phyloP scores from a whole-genome alignment of 2,113 vertebrate genomes.

The Colaptes auratus region DNA sequence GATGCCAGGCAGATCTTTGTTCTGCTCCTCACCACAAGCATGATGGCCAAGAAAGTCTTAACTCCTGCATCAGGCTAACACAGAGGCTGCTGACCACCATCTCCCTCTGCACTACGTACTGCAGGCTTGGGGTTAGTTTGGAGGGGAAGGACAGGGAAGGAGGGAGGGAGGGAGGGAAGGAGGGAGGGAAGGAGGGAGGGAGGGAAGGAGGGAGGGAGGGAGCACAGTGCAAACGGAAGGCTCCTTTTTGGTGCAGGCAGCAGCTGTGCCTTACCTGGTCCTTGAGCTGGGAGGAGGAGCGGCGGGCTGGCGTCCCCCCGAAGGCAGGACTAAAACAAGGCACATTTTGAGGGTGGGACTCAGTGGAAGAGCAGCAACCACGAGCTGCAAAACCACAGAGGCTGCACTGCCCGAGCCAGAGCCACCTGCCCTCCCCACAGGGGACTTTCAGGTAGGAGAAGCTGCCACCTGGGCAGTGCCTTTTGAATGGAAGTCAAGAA shows the following conservation, averaged over 20 bases:
- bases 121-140: not conserved
- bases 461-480: not conserved
- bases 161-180: too few relatives aligned
- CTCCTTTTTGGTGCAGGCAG: not conserved
- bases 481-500: not conserved
- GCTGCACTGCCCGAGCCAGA: not conserved
- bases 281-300: slow-evolving; percentile 2
- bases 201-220: not conserved
- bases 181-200: too few relatives aligned
- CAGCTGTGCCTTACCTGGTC: slow-evolving; percentile 56
- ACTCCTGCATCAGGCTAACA: not conserved
- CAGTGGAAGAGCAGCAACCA: not conserved
- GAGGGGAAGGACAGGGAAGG: not conserved
- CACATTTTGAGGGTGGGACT: slow-evolving; percentile 34
- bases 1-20: not conserved
- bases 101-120: not conserved
- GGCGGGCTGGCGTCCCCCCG: not conserved
- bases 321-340: slow-evolving; percentile 34
- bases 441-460: not conserved
- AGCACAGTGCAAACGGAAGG: not conserved
- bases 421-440: not conserved
- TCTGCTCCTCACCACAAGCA: not conserved
- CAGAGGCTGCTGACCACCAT: not conserved
- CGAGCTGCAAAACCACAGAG: not conserved
- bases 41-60: not conserved